A percentile compares a stretch with the other conserved stretches of the same genome.
phyloP scores from a whole-genome alignment of 2,113 vertebrate genomes.

The Ranitomeya variabilis region DNA sequence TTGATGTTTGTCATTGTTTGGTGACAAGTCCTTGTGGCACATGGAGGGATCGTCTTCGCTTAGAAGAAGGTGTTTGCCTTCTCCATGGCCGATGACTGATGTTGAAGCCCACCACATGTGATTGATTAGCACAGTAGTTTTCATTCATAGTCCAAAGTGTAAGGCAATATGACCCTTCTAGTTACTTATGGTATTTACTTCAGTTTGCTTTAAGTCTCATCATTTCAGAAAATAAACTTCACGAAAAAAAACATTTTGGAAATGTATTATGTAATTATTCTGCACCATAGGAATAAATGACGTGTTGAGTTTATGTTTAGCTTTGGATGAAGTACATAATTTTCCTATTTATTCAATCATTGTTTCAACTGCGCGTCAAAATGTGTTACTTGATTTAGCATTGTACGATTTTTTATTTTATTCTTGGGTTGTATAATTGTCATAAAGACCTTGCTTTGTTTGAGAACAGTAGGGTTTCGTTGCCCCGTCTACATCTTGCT shows the following conservation, averaged over 20 bases:
- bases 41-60: too few species aligned
- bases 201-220: not conserved
- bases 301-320: constrained; percentile 20
- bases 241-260: too few species aligned
- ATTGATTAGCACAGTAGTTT: too few species aligned
- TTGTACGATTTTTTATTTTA: not conserved
- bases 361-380: not conserved
- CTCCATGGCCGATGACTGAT: too few species aligned
- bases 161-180: not conserved
- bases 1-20: too few species aligned
- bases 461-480: not conserved
- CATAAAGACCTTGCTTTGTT: not conserved
- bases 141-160: not conserved
- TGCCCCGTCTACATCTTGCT: not conserved
- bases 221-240: not conserved
- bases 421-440: not conserved
- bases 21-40: too few species aligned
- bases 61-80: too few species aligned
- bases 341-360: constrained; percentile 15
- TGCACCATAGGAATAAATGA: not conserved
- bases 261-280: not conserved
- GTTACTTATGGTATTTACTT: not conserved
- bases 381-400: not conserved
- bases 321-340: not conserved
- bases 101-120: too few species aligned